Percentiles rank a stretch among this genome's conserved stretches.
These are phyloP conservation scores for Drosophila pseudoananassae DNA, from an alignment of 1,140 invertebrate genomes.

Conservation along the genomic window DNA sequence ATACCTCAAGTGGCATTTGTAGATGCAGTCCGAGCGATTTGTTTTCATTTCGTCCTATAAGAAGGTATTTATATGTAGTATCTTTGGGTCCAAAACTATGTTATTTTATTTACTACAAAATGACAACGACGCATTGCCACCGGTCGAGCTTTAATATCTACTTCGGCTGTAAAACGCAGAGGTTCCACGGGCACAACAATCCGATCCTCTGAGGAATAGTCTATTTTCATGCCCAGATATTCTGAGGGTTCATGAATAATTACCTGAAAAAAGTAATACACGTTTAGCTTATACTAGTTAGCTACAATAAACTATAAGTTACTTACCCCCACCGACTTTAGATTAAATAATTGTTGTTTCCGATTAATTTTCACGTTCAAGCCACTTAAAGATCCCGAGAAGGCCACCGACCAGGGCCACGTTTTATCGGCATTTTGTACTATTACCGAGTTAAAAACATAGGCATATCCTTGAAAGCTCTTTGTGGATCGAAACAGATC, in stretches of 20 bases:
- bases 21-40: conserved; percentile 53
- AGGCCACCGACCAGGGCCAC: conserved; percentile 66
- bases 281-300: too few relatives aligned
- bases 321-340: conserved; percentile 58
- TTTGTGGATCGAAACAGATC: conserved; percentile 32
- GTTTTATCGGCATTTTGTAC: conserved; percentile 20
- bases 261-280: conserved; percentile 19
- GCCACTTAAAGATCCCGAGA: conserved; percentile 43
- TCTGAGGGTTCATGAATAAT: conserved; percentile 58
- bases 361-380: conserved; percentile 50
- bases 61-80: neutral
- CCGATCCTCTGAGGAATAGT: conserved; percentile 54
- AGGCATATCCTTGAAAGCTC: conserved; percentile 40
- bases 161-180: conserved; percentile 50
- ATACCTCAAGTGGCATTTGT: conserved; percentile 47
- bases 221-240: conserved; percentile 55
- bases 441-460: conserved; percentile 45
- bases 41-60: conserved; percentile 25
- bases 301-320: too few relatives aligned
- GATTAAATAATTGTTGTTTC: neutral
- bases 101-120: conserved; percentile 28
- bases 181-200: conserved; percentile 61
- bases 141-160: conserved; percentile 53
- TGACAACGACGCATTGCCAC: conserved; percentile 58
- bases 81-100: neutral